Evolutionary conservation across 2,113 vertebrate genomes (phyloP), one percentile per base, ranked within the genome.

Genomic region (Misgurnus mizolepis): DNA sequence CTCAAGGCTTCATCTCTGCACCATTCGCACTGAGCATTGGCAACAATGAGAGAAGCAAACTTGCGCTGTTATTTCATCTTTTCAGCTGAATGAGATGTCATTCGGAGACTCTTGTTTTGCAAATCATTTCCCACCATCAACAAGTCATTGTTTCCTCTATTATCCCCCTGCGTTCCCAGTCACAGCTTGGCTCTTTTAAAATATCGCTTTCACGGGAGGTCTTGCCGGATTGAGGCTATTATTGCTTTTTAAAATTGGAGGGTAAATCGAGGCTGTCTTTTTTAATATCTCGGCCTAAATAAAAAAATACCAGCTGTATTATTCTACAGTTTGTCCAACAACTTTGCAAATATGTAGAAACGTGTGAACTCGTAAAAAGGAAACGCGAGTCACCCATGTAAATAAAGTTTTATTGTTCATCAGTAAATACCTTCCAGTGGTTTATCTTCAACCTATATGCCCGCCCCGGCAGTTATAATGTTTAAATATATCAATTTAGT

Each of bases 121-220:
- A 71, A 64, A 71, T 71, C 27, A 62, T 68, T 68, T 78, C 27
- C 49, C 7, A 14, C 27, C 50, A 53, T 72, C 69, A 56, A 72
- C 69, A 72, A 72, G 34, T 41, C 50, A 58, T 58, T 72, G 69
- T 72, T 58, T 72, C 17, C 69, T 58, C 53, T 58, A 72, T 72
- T 15, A 72, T 18, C 69, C 69, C 49, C 50, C 53, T 3, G 15
- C 34, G 34, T 56, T 72, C 53, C 27, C 47, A 53, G 68, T 53
- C 49, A 70, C 47, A 72, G 50, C n/a, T 39, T 72, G n/a, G 49
- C 50, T 72, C 53, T 72, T 53, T n/a, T 72, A 58, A 72, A 72
- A 72, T 72, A 72, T 72, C 2, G 11, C 69, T 71, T 71, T 56
- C 15, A 17, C 12, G 10, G 69, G 69, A n/a, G 50, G 50, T 56